Percentiles rank a stretch among this genome's conserved stretches.
These are phyloP conservation scores for Buteo buteo DNA, from an alignment of 2,113 vertebrate species.

Conservation along the genomic window DNA sequence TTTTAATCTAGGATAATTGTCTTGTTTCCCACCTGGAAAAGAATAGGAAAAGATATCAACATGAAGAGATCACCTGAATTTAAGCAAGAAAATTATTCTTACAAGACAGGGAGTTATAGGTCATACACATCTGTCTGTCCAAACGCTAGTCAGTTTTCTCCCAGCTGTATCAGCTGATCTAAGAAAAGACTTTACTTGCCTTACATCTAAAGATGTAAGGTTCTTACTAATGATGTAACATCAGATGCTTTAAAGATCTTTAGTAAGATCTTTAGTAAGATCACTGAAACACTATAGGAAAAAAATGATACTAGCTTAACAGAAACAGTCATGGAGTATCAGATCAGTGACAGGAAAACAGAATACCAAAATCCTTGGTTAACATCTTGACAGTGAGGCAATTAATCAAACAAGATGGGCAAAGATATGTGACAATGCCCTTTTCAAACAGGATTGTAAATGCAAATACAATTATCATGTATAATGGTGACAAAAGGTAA, in stretches of 20 bases:
- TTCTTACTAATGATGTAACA: neutral
- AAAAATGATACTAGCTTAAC: neutral
- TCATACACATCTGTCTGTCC: neutral
- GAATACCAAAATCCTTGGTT: slow-evolving; percentile 15
- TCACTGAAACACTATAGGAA: neutral
- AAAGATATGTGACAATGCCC: slow-evolving; percentile 49
- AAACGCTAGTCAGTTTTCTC: neutral
- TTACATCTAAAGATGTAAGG: neutral
- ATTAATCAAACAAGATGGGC: slow-evolving; percentile 54
- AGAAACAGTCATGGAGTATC: neutral
- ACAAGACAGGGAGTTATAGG: neutral
- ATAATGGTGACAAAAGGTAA: slow-evolving; percentile 9
- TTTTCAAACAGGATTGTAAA: slow-evolving; percentile 54
- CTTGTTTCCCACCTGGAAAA: neutral
- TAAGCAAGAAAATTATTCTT: neutral
- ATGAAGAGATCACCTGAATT: neutral
- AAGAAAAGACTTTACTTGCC: neutral
- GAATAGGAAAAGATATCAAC: neutral
- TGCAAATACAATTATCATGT: slow-evolving; percentile 19
- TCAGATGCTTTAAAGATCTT: neutral
- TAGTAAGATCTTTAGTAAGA: neutral
- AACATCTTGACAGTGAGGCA: slow-evolving; percentile 34
- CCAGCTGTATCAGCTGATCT: neutral
- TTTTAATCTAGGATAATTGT: neutral
- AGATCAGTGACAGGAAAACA: slow-evolving; percentile 19